Conservation (phyloP, 2,888 invertebrate genomes). For the Hydroisotoma schaefferi region DNA sequence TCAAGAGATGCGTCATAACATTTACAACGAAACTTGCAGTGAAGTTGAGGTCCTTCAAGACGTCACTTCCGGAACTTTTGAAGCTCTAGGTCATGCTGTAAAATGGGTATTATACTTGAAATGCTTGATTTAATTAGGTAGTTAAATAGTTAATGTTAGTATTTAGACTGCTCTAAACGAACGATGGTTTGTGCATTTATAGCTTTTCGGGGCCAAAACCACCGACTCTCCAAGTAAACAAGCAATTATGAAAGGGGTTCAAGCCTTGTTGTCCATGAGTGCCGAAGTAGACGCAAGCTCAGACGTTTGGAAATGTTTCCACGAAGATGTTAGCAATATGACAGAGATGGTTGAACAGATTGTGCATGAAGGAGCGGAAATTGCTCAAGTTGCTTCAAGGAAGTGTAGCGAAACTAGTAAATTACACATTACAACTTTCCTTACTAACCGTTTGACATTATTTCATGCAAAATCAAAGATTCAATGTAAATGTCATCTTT, state of each 20-base stretch:
- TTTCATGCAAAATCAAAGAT: no score
- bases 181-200: neutral
- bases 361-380: neutral
- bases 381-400: neutral
- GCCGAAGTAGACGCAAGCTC: neutral
- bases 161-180: neutral
- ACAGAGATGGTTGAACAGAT: neutral
- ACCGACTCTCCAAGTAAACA: neutral
- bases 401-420: neutral
- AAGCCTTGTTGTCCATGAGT: neutral
- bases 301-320: neutral
- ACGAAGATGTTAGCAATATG: neutral
- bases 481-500: no score
- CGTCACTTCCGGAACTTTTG: neutral
- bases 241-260: neutral
- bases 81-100: neutral
- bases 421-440: neutral
- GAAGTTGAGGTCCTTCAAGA: slow-evolving; percentile 4
- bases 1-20: neutral
- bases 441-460: no score
- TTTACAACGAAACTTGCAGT: neutral
- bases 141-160: neutral
- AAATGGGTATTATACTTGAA: neutral
- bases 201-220: neutral
- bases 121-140: neutral